Percentiles rank a stretch among this genome's conserved stretches.
phyloP scores from a whole-genome alignment of 2,797 vertebrate species.

The Darevskia mixta region DNA sequence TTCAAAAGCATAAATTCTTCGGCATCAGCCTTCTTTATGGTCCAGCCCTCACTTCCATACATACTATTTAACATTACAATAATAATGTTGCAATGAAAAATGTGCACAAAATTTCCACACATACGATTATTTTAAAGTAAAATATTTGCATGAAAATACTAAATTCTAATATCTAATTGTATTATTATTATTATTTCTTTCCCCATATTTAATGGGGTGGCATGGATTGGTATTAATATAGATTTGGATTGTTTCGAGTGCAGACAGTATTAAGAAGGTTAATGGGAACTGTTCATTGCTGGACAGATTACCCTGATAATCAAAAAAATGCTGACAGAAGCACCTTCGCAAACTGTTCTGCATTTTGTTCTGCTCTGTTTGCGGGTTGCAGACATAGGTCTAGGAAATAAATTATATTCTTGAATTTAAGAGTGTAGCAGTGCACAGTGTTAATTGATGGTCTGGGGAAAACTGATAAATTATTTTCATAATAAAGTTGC shows the following conservation, averaged over 20 bases:
- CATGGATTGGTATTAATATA: slow-evolving; percentile 40
- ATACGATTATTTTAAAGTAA: slow-evolving; percentile 14
- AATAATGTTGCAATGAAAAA: background rate
- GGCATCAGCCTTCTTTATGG: no score
- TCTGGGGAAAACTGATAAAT: slow-evolving; percentile 35
- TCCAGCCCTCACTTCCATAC: no score
- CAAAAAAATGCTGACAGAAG: slow-evolving; percentile 65
- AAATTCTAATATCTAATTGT: slow-evolving; percentile 25
- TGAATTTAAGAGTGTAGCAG: slow-evolving; percentile 50
- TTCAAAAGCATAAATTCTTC: no score
- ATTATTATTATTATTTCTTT: slow-evolving; percentile 45
- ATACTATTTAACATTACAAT: background rate
- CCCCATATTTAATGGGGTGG: slow-evolving; percentile 17
- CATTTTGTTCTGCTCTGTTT: slow-evolving; percentile 62
- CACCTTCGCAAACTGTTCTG: slow-evolving; percentile 51
- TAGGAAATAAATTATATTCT: slow-evolving; percentile 56
- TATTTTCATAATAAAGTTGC: slow-evolving; percentile 49
- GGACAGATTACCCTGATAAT: slow-evolving; percentile 48
- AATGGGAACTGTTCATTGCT: slow-evolving; percentile 43
- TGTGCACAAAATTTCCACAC: background rate
- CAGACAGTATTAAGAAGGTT: slow-evolving; percentile 48
- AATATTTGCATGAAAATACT: slow-evolving; percentile 2
- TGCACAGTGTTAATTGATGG: slow-evolving; percentile 49
- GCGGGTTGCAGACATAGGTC: slow-evolving; percentile 36
- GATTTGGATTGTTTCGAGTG: slow-evolving; percentile 35